Base-by-base conservation (phyloP, 2,797 vertebrate genomes). In the Denticeps clupeoides region DNA sequence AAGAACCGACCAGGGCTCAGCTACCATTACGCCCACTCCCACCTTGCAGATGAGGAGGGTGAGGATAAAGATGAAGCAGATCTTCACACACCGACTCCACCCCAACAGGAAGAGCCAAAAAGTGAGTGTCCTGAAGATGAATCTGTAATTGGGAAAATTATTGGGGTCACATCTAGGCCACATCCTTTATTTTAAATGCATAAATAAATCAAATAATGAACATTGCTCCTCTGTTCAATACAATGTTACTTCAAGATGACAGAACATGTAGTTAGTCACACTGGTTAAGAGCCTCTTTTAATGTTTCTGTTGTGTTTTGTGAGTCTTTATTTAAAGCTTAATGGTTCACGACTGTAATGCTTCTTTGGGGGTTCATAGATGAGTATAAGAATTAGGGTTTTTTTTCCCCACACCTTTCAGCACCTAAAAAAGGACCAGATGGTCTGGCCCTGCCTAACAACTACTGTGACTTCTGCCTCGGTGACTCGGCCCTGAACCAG, bases 1-100 rank as follows among this genome's bases (percentile, higher is more conserved):
- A 96, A 95, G 79, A 95, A 96, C 74, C 87, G 91, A 0, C 92
- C 93, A 0, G 92, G 91, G n/a, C 77, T 97, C 61, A 96, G 91
- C 55, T 95, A 97, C 71, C 93, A 97, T 77, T 95, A 96, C 28
- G 84, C 91, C 18, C 93, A 95, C 59, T 94, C 91, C 46, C 93
- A 97, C 78, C 74, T 97, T 82, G 93, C 90, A 0, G 91, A 97
- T 56, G 93, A 97, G 67, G 93, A 97, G 43, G 93, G 92, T 0
- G 90, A 94, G 2, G 90, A 95, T 46, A 89, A 89, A 53, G 93
- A 94, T 0, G 90, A 92, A 16, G 74, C 79, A 0, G 90, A 93
- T 24, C 75, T 86, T 27, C 86, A 66, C 1, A 87, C 87, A 0
- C 86, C 88, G 0, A 70, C 86, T 1, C 80, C 82, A 7, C 86